Evolutionary conservation across 2,113 vertebrate genomes (phyloP).

Genomic region (Podarcis muralis): DNA sequence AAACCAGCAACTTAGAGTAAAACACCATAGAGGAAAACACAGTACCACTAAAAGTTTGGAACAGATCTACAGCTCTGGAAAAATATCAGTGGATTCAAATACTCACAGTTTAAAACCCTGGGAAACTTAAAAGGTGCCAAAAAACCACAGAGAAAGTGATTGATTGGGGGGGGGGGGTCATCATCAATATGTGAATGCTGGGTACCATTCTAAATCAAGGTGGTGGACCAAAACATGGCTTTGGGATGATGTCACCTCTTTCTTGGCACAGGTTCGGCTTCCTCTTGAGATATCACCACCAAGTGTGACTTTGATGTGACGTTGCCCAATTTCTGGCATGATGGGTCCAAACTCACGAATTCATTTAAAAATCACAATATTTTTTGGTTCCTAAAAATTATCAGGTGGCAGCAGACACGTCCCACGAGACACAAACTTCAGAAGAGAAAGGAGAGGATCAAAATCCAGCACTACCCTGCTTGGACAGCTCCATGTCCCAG

Average conservation of each 20-base stretch:
- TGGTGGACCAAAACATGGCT: not conserved
- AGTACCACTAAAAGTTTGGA: not conserved
- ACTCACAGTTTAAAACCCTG: not conserved
- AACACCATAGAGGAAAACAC: too few species aligned
- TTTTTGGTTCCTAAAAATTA: too few species aligned
- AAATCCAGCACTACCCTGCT: not conserved
- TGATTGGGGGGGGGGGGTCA: too few species aligned
- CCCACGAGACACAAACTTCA: not conserved
- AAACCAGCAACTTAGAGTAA: too few species aligned
- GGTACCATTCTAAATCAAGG: too few species aligned
- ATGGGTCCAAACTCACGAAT: too few species aligned
- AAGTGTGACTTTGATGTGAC: too few species aligned
- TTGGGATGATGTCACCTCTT: not conserved
- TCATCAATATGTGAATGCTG: too few species aligned
- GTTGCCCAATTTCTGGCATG: too few species aligned
- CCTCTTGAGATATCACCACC: not conserved
- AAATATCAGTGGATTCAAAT: not conserved
- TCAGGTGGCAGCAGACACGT: too few species aligned
- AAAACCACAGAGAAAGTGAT: not conserved
- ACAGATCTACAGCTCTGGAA: not conserved
- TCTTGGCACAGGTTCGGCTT: not conserved
- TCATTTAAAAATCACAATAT: too few species aligned
- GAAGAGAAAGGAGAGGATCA: not conserved
- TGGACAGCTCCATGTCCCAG: conserved; percentile 1
- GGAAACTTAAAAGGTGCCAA: not conserved